Base-by-base conservation (phyloP, 2,888 invertebrate species). In the Amiota minor region DNA sequence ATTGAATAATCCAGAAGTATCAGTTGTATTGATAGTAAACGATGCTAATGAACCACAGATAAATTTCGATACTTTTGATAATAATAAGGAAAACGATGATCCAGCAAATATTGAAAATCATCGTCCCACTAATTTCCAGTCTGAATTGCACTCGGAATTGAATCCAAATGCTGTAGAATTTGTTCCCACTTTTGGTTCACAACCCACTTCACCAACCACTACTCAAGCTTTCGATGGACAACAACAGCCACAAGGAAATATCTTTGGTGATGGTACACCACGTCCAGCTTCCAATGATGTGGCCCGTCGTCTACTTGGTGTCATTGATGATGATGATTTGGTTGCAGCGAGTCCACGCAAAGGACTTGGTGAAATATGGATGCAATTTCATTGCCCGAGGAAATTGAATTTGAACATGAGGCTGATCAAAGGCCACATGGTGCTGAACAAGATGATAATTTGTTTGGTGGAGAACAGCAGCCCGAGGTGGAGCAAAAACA, bases 101-200 rank as follows among this genome's bases (percentile, higher is more conserved):
- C 82, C 80, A 18, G 75, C 16, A 11, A 35, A 69, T n/a, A 64
- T 69, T 10, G 61, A 49, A n/a, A 62, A 49, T 46, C 2, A 35
- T 35, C 47, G 50, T 12, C 64, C 74, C 47, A 61, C 10, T 61
- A 78, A 76, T 12, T 72, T 78, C 4, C 76, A 78, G 59, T 77
- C 78, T 16, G 92, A 93, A 86, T 93, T 94, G 90, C 93, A 93
- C 90, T 96, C 95, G 61, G 95, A 94, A 75, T 89, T 96, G 79
- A 96, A 96, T 91, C 96, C 96, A 0, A 93, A 96, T 84, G 96
- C 96, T 18, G 94, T 94, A n/a, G 95, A 95, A 90, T 96, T 96
- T 89, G 92, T 96, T 74, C 89, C 89, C 3, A 81, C 78, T 16
- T 86, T 84, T 75, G 87, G 86, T 0, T 86, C 87, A 2, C 86